Evolutionary conservation across 2,113 vertebrate species (phyloP).

Genomic region (Eurypyga helias): DNA sequence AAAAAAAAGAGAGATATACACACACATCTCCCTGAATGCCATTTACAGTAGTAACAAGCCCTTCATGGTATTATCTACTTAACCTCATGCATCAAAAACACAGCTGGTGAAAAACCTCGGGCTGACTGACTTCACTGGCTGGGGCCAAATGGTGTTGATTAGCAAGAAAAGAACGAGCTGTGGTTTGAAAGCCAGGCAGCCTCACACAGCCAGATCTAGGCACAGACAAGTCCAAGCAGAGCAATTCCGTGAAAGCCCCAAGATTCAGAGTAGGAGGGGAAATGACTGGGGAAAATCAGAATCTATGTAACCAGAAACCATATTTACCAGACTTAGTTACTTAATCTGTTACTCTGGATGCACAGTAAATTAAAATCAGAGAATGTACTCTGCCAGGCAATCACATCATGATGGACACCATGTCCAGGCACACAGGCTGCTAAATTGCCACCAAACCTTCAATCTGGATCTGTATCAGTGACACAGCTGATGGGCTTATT

Average conservation of each 20-base stretch:
- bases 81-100: not conserved
- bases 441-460: not conserved
- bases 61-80: not conserved
- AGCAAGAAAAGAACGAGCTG: not conserved
- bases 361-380: not conserved
- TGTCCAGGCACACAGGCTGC: not conserved
- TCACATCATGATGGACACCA: not conserved
- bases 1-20: too few relatives aligned
- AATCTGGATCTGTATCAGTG: not conserved
- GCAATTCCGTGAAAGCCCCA: not conserved
- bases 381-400: not conserved
- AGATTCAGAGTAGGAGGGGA: accelerated
- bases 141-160: not conserved
- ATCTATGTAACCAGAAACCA: not conserved
- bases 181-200: not conserved
- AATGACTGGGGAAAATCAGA: not conserved
- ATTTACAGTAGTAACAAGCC: not conserved
- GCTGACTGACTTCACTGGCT: not conserved
- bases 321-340: not conserved
- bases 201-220: not conserved
- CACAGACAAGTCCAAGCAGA: not conserved
- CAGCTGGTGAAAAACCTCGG: not conserved
- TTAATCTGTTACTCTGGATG: not conserved
- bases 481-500: not conserved
- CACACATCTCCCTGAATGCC: not conserved